Evolutionary conservation across 2,888 invertebrate species (phyloP).

Genomic region (Allolobophora icterica): DNA sequence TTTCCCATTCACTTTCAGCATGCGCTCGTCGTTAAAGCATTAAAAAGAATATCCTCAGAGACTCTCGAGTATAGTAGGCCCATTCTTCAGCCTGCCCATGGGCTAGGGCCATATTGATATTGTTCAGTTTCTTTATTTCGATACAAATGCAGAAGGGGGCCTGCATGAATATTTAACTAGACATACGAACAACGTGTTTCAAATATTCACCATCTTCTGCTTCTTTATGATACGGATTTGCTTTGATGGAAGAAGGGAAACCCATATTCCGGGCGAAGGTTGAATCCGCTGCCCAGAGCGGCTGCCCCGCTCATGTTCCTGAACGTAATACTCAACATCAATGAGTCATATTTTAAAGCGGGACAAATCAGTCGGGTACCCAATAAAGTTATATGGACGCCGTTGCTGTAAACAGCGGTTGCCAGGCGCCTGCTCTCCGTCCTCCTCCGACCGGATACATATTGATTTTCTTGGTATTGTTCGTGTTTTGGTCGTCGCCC

Average conservation of each 20-base stretch:
- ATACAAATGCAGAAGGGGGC: too few relatives aligned
- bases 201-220: background rate
- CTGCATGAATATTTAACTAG: background rate
- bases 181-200: background rate
- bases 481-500: background rate
- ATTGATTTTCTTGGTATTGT: constrained; percentile 4
- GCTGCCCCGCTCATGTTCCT: background rate
- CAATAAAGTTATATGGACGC: background rate
- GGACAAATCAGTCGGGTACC: background rate
- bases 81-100: too few relatives aligned
- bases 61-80: too few relatives aligned
- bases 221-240: too few relatives aligned
- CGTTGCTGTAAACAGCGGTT: background rate
- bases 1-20: too few relatives aligned
- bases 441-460: background rate
- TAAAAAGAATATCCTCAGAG: too few relatives aligned
- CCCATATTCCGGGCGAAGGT: background rate
- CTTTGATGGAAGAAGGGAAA: background rate
- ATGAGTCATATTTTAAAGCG: constrained; percentile 3
- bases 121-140: background rate
- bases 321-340: background rate
- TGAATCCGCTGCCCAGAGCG: background rate
- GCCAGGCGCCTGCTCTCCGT: too few relatives aligned
- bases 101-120: too few relatives aligned
- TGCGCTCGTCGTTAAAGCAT: too few relatives aligned